Base-by-base conservation (phyloP, 1,140 invertebrate genomes). In the Ctenoplectra terminalis region DNA sequence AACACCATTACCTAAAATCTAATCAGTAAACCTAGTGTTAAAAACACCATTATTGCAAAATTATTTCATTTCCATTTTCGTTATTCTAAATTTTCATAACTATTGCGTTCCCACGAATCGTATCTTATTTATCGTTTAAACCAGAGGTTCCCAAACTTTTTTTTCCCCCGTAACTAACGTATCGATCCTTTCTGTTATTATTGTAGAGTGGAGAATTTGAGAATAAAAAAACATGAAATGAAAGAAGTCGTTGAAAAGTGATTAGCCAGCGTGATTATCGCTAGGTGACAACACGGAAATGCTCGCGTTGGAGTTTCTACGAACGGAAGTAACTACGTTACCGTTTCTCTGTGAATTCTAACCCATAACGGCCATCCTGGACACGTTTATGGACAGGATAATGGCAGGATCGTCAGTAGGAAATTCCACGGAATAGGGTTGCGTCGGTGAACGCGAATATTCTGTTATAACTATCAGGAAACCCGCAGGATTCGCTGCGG, bases 401-500 rank as follows among this genome's bases (percentile, higher is more conserved):
- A 87, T 81, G 73, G 81, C 64, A 73, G 72, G 77, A 87, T 84
- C 78, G 82, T 87, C 73, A 79, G 79, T 48, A 31, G 83, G 64
- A 86, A 80, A 82, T 81, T 76, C 72, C 61, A 60, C 31, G n/a
- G 69, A 73, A 80, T 83, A 37, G 75, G 29, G 31, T 56, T 60
- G 64, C 61, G 46, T 70, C 48, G 56, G n/a, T 46, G 52, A 54
- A 61, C 43, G 63, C 26, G 75, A 64, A 61, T 82, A 77, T 78
- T 85, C 76, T 71, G 85, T 88, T 86, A 85, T 85, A 88, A 87
- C 86, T 85, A 82, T 50, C 79, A 70, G 85, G 79, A 70, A 52
- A 64, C 40, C 85, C 85, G 58, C 87, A 83, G 70, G 75, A 81
- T 69, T 31, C 40, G 13, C 23, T 48, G 20, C 54, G 26, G 31